Conservation (phyloP, 2,797 vertebrate species). For the Muscicapa comitata region DNA sequence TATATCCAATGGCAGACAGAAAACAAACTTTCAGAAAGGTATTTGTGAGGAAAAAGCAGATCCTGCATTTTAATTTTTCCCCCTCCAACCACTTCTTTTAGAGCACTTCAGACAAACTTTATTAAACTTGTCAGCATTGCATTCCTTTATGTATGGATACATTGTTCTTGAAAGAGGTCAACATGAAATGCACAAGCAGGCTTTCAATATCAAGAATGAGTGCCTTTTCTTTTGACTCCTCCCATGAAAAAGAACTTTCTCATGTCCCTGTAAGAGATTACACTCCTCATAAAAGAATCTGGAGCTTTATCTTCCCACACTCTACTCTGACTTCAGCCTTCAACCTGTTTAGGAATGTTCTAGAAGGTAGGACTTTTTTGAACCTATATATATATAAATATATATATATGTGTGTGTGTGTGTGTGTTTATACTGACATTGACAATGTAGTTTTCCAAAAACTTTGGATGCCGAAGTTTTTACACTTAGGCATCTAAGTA, state of each 20-base stretch:
- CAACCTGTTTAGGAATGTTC: not conserved
- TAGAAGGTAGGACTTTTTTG: not conserved
- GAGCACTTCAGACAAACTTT: not conserved
- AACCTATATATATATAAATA: not conserved
- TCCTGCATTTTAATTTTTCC: not conserved
- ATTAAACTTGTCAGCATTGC: not conserved
- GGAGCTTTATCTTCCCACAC: not conserved
- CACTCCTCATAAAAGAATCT: not conserved
- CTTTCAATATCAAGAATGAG: not conserved
- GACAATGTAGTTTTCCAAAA: not conserved
- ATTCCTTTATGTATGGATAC: not conserved
- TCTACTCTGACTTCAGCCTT: not conserved
- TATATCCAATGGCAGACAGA: not conserved
- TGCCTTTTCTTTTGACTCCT: not conserved
- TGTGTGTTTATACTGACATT: not conserved
- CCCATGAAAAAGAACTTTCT: not conserved
- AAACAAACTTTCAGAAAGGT: not conserved
- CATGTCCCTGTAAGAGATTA: not conserved
- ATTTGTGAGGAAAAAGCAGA: not conserved
- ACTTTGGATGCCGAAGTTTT: not conserved
- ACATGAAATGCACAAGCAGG: not conserved
- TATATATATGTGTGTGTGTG: too few relatives aligned
- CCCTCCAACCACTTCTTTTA: not conserved
- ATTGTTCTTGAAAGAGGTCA: not conserved
- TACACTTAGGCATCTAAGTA: not conserved